These are phyloP conservation scores for Erannis defoliaria DNA, from an alignment of 2,888 invertebrate species.

Conservation along the genomic window DNA sequence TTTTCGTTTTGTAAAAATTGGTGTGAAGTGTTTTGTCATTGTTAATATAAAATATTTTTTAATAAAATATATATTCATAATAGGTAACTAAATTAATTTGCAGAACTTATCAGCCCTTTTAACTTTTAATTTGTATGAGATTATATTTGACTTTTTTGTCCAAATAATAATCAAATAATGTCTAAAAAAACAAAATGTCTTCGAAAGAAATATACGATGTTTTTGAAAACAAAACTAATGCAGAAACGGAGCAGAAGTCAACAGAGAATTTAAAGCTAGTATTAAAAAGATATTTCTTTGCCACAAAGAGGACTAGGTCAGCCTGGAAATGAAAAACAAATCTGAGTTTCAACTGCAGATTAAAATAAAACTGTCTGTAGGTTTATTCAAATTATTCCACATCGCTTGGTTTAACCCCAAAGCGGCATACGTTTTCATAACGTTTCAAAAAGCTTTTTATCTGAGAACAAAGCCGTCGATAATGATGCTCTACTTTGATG, in stretches of 20 bases:
- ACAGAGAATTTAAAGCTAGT: constrained; percentile 21
- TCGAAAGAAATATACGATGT: constrained; percentile 1
- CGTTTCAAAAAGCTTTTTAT: constrained; percentile 73
- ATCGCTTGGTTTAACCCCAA: constrained; percentile 65
- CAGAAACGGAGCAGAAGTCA: constrained; percentile 23
- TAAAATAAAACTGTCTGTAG: constrained; percentile 51
- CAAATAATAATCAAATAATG: no score
- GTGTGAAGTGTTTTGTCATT: no score
- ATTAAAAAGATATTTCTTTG: constrained; percentile 25
- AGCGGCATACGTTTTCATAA: constrained; percentile 77
- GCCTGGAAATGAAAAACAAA: constrained; percentile 42
- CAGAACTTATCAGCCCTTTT: no score
- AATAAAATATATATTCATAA: no score
- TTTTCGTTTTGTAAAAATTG: no score
- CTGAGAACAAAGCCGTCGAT: constrained; percentile 74
- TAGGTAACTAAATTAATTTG: no score
- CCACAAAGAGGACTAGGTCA: constrained; percentile 37
- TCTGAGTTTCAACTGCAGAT: constrained; percentile 43
- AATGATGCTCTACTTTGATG: constrained; percentile 81
- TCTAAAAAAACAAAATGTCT: neutral
- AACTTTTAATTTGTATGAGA: no score
- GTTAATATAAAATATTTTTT: no score
- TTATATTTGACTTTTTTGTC: no score
- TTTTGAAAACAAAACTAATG: constrained; percentile 14
- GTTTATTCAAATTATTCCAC: constrained; percentile 58